These are phyloP conservation scores for Jordanella pulchra DNA, from an alignment of 2,797 vertebrate genomes.

Conservation along the genomic window DNA sequence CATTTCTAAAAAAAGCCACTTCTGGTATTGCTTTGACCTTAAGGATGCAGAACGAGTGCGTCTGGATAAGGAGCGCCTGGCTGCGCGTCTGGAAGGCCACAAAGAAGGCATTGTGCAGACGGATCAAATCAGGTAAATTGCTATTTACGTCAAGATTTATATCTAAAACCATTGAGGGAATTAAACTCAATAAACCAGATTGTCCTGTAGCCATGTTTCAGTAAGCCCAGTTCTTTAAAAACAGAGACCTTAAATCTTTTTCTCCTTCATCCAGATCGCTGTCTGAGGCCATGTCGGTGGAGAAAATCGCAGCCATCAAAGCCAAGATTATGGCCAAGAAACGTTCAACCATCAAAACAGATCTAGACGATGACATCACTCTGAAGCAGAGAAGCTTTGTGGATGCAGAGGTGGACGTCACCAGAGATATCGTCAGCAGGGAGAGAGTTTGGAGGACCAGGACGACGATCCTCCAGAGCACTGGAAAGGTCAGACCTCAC, in stretches of 20 bases:
- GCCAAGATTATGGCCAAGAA: conserved; percentile 99
- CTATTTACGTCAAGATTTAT: background rate
- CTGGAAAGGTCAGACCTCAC: conserved; percentile 87
- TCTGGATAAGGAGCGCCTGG: conserved; percentile 96
- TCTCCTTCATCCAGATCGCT: conserved; percentile 83
- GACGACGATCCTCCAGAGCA: conserved; percentile 98
- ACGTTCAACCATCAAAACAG: conserved; percentile 97
- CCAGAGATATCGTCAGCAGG: conserved; percentile 96
- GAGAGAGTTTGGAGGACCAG: conserved; percentile 97
- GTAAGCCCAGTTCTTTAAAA: background rate
- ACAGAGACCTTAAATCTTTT: background rate
- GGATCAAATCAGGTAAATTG: conserved; percentile 91
- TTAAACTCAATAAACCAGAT: background rate
- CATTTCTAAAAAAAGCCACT: background rate
- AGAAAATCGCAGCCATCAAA: conserved; percentile 99
- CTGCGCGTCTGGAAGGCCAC: conserved; percentile 95
- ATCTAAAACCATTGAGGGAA: background rate
- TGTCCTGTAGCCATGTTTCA: background rate
- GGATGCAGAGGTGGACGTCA: conserved; percentile 96
- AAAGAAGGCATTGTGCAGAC: conserved; percentile 99
- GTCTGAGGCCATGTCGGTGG: conserved; percentile 99
- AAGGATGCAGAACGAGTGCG: conserved; percentile 99
- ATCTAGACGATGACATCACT: conserved; percentile 96
- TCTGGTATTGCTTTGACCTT: conserved; percentile 26
- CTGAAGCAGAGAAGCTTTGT: conserved; percentile 98